Evolutionary conservation across 2,888 invertebrate species (phyloP).

Genomic region (Nomada ruficornis): DNA sequence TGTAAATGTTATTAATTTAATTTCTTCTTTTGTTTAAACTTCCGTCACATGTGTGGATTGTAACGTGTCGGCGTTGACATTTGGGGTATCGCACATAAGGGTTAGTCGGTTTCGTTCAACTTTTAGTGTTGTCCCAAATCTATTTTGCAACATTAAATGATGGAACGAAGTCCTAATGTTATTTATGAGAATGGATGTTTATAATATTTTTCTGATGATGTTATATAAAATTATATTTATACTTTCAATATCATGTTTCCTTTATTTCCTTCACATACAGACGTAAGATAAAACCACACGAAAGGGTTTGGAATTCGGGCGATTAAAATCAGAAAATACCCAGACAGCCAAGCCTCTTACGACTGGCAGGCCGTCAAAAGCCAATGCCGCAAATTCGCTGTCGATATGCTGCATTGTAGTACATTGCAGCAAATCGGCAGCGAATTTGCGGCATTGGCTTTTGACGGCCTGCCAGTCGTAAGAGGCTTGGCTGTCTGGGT

Average conservation of each 20-base stretch:
- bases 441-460: no score
- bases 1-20: conserved; percentile 5
- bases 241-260: conserved; percentile 69
- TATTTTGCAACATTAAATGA: conserved; percentile 54
- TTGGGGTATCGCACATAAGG: conserved; percentile 20
- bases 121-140: conserved; percentile 53
- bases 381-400: no score
- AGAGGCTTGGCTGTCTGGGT: no score
- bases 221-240: conserved; percentile 80
- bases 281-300: not conserved
- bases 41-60: conserved; percentile 11
- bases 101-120: conserved; percentile 37
- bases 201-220: conserved; percentile 79
- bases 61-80: not conserved
- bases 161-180: conserved; percentile 62
- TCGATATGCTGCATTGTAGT: no score
- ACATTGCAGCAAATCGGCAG: no score
- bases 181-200: conserved; percentile 72
- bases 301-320: no score
- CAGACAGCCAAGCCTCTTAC: no score
- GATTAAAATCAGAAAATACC: not conserved
- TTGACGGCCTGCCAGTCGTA: no score
- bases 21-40: conserved; percentile 21
- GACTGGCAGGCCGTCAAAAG: no score
- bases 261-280: conserved; percentile 3